Conservation (phyloP, 2,113 vertebrate genomes). For the Athene noctua region DNA sequence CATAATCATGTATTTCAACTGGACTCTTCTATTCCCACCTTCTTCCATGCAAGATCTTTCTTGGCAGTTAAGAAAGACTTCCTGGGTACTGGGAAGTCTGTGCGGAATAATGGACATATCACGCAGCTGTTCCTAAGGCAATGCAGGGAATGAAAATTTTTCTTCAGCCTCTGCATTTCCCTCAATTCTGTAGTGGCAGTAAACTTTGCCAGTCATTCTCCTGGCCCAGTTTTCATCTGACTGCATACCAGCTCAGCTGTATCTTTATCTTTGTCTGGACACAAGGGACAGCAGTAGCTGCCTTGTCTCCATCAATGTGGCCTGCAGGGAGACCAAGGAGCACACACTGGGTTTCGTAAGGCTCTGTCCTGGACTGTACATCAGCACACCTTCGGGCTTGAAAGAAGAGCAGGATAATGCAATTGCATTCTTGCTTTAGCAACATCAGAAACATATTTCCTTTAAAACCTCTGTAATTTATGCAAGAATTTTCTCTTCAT, state of each 20-base stretch:
- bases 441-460: neutral
- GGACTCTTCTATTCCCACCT: neutral
- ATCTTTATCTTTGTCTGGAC: neutral
- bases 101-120: neutral
- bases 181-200: neutral
- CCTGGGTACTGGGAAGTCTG: neutral
- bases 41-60: neutral
- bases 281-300: neutral
- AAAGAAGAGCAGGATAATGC: neutral
- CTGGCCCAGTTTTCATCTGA: neutral
- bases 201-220: neutral
- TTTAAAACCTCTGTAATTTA: neutral
- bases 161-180: neutral
- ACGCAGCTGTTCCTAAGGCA: neutral
- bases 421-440: neutral
- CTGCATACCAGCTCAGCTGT: neutral
- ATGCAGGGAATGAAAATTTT: neutral
- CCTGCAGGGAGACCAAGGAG: neutral
- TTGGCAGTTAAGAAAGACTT: neutral
- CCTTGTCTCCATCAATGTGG: fast-evolving
- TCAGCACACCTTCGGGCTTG: neutral
- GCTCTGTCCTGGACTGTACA: neutral
- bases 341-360: neutral
- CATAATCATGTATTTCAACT: neutral
- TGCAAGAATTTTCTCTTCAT: neutral